Evolutionary conservation across 2,797 vertebrate species (phyloP).

Genomic region (Chiroxiphia lanceolata): DNA sequence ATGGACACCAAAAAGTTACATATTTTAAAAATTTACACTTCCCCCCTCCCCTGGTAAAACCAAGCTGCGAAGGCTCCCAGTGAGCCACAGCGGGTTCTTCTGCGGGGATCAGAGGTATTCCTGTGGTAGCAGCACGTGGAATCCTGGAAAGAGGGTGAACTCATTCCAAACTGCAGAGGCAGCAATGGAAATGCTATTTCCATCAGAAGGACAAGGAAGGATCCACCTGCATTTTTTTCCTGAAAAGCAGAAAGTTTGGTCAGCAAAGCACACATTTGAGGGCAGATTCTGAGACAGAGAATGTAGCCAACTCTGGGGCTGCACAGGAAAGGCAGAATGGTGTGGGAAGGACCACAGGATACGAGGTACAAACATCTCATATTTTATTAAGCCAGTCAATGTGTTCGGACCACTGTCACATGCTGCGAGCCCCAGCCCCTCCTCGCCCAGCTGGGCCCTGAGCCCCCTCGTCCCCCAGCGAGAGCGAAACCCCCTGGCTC

Average conservation of each 20-base stretch:
- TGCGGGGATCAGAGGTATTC: neutral
- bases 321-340: neutral
- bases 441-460: neutral
- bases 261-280: rapidly evolving
- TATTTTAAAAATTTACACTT: neutral
- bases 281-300: neutral
- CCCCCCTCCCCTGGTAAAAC: neutral
- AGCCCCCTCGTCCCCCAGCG: rapidly evolving
- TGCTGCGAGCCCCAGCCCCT: neutral
- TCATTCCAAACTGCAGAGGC: neutral
- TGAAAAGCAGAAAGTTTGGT: neutral
- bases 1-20: neutral
- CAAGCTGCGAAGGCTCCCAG: rapidly evolving
- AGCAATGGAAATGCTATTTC: neutral
- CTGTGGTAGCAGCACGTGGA: neutral
- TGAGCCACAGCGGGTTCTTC: neutral
- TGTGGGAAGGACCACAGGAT: neutral
- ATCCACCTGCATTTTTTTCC: neutral
- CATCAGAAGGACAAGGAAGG: neutral
- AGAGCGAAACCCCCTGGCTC: neutral
- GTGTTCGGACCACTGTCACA: neutral
- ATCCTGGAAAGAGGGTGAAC: neutral
- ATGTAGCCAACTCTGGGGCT: neutral
- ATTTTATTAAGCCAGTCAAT: conserved; percentile 45
- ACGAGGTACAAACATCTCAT: neutral